Conservation (phyloP, 2,888 invertebrate genomes). For the Hesperia comma region DNA sequence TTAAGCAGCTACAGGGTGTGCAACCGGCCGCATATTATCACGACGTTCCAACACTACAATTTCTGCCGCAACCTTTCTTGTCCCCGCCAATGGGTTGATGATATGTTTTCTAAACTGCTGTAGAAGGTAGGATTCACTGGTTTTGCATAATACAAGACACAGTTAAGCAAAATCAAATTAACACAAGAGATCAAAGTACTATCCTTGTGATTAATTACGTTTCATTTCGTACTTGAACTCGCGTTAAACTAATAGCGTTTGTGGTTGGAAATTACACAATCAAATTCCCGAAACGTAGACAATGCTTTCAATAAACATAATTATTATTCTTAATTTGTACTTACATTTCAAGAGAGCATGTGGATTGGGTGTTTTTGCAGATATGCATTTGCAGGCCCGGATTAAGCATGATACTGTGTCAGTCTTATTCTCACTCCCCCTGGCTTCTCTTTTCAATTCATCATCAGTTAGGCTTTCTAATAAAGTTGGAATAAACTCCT, state of each 20-base stretch:
- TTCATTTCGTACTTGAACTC: no score
- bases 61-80: not conserved
- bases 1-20: conserved; percentile 83
- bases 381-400: conserved; percentile 95
- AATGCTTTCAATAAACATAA: no score
- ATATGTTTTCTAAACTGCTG: no score
- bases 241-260: no score
- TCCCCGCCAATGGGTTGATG: not conserved
- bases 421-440: conserved; percentile 96
- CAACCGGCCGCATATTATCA: conserved; percentile 52
- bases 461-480: conserved; percentile 97
- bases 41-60: not conserved
- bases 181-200: no score
- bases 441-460: conserved; percentile 97
- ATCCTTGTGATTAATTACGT: no score
- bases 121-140: no score
- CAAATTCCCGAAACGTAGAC: no score
- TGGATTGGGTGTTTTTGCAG: conserved; percentile 92
- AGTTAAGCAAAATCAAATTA: no score
- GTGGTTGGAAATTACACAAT: no score
- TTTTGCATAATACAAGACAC: no score
- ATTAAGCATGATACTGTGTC: conserved; percentile 98
- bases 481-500: conserved; percentile 95
- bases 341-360: conserved; percentile 87
- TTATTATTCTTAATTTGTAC: conserved; percentile 43